These are phyloP conservation scores for Pterois miles DNA, from an alignment of 2,797 vertebrate species.

Conservation along the genomic window DNA sequence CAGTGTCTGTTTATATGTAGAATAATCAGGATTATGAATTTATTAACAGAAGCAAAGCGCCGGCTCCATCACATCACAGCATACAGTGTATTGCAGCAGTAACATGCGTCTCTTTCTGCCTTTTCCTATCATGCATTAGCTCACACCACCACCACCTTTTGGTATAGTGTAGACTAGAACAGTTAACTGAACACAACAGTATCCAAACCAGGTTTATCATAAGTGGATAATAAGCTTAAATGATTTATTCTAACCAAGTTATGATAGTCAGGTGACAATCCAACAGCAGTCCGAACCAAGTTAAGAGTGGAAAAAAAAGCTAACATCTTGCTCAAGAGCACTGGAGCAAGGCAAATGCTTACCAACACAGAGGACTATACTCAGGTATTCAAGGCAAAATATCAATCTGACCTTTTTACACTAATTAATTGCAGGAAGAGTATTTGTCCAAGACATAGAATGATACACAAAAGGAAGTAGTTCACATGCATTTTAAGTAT, in stretches of 20 bases:
- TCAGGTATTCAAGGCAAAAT: not conserved
- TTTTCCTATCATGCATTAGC: not conserved
- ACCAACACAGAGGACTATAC: not conserved
- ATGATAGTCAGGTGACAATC: not conserved
- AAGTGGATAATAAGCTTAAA: slow-evolving; percentile 33
- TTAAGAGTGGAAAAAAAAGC: not conserved
- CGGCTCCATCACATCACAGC: no score
- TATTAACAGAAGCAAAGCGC: no score
- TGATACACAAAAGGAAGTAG: not conserved
- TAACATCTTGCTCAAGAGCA: not conserved
- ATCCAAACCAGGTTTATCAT: not conserved
- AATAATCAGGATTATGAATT: no score
- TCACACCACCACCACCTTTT: not conserved
- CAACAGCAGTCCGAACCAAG: not conserved
- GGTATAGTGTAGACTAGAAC: not conserved
- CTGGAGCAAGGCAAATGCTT: not conserved
- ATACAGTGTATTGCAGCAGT: no score
- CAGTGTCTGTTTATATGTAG: not conserved
- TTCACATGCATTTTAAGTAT: no score
- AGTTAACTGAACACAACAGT: not conserved
- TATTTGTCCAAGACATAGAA: not conserved
- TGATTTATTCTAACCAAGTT: slow-evolving; percentile 15
- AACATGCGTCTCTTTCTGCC: no score
- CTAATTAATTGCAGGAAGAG: not conserved
- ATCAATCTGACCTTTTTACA: not conserved